A percentile compares a stretch with the other conserved stretches of the same genome.
These are phyloP conservation scores for Bombyx mandarina DNA, from an alignment of 1,140 invertebrate genomes.

Conservation along the genomic window DNA sequence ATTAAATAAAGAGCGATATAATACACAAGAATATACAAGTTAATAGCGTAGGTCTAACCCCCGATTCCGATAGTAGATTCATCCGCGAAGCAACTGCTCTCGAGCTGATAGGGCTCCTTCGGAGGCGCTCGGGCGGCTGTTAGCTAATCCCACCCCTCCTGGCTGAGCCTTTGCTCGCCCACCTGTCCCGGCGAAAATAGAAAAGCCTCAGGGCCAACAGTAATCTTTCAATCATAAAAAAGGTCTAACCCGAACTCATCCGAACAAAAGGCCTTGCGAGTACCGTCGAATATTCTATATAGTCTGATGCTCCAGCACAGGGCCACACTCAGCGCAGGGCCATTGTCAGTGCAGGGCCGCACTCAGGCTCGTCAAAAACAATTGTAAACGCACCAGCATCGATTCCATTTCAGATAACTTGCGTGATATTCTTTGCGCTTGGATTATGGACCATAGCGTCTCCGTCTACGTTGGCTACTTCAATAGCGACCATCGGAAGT, in stretches of 20 bases:
- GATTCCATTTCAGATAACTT: slow-evolving; percentile 23
- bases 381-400: slow-evolving; percentile 1
- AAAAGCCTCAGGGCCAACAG: too few relatives aligned
- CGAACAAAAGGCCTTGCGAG: background rate
- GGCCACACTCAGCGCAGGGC: background rate
- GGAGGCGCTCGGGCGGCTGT: too few relatives aligned
- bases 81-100: too few relatives aligned
- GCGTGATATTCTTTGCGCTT: slow-evolving; percentile 18
- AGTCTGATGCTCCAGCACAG: background rate
- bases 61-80: too few relatives aligned
- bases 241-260: background rate
- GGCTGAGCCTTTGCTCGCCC: too few relatives aligned
- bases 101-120: too few relatives aligned
- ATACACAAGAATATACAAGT: too few relatives aligned
- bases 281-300: background rate
- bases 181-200: too few relatives aligned
- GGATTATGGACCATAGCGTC: slow-evolving; percentile 37
- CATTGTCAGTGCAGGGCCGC: too few relatives aligned
- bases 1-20: too few relatives aligned
- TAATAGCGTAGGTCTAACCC: background rate
- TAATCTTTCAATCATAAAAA: too few relatives aligned
- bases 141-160: too few relatives aligned
- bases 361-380: background rate
- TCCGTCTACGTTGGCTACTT: slow-evolving; percentile 18
- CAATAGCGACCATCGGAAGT: slow-evolving; percentile 20